A percentile compares a stretch with the other conserved stretches of the same genome.
These are phyloP conservation scores for Rhizoglyphus robini DNA, from an alignment of 1,140 invertebrate species.

Conservation along the genomic window DNA sequence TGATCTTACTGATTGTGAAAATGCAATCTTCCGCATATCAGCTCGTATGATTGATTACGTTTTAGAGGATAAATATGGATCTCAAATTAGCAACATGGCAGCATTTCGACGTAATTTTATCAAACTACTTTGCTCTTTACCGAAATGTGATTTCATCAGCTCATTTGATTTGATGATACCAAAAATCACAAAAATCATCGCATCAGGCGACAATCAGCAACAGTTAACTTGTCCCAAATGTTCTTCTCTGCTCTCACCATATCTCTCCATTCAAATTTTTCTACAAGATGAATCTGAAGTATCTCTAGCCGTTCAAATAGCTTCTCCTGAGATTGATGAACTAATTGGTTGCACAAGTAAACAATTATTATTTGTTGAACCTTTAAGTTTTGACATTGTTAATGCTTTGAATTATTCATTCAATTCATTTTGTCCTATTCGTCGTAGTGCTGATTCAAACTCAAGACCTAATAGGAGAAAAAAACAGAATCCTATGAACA, in stretches of 20 bases:
- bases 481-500: neutral
- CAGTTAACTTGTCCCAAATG: neutral
- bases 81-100: neutral
- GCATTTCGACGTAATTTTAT: neutral
- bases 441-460: neutral
- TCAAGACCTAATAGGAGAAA: neutral
- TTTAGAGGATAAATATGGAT: neutral
- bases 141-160: neutral
- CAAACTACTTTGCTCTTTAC: neutral
- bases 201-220: neutral
- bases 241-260: neutral
- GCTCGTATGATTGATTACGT: neutral
- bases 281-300: neutral
- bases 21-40: neutral
- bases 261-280: neutral
- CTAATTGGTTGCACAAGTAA: neutral
- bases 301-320: neutral
- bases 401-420: neutral
- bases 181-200: neutral
- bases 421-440: neutral
- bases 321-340: conserved; percentile 1
- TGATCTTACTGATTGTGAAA: neutral
- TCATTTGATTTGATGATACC: neutral
- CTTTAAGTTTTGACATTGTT: neutral
- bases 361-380: neutral